phyloP scores from a whole-genome alignment of 2,888 invertebrate genomes.

The Ferrisia virgata region DNA sequence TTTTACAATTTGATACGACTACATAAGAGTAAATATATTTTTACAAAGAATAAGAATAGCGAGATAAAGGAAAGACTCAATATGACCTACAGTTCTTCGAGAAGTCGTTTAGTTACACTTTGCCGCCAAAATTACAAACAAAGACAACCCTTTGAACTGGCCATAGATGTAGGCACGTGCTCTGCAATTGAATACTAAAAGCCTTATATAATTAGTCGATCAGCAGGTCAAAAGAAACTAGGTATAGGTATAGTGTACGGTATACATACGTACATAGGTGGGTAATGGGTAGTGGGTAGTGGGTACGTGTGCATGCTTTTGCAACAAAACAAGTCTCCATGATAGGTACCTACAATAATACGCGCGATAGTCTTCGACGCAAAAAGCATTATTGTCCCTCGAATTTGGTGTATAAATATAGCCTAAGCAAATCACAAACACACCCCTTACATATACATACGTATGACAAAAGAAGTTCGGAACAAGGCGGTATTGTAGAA shows the following conservation, averaged over 20 bases:
- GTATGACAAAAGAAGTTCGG: constrained; percentile 31
- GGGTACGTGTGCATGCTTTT: neutral
- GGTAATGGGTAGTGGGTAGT: no score
- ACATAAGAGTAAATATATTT: no score
- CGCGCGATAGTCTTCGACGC: neutral
- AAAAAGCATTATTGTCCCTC: constrained; percentile 25
- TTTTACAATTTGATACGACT: no score
- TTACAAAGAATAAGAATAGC: no score
- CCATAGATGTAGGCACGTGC: neutral
- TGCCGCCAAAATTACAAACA: neutral
- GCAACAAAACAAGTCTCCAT: neutral
- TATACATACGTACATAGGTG: no score
- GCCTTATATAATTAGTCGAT: neutral
- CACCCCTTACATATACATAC: neutral
- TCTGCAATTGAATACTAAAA: neutral
- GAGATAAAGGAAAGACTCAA: neutral
- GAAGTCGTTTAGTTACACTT: neutral
- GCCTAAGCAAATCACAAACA: no score
- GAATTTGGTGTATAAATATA: no score
- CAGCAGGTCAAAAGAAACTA: constrained; percentile 5
- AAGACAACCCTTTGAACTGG: no score
- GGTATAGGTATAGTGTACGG: no score
- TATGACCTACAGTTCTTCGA: neutral
- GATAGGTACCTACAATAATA: neutral
- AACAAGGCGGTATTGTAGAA: no score